Evolutionary conservation across 1,140 invertebrate genomes (phyloP), one percentile per base, ranked within the genome.

Genomic region (Thaumetopoea pityocampa): DNA sequence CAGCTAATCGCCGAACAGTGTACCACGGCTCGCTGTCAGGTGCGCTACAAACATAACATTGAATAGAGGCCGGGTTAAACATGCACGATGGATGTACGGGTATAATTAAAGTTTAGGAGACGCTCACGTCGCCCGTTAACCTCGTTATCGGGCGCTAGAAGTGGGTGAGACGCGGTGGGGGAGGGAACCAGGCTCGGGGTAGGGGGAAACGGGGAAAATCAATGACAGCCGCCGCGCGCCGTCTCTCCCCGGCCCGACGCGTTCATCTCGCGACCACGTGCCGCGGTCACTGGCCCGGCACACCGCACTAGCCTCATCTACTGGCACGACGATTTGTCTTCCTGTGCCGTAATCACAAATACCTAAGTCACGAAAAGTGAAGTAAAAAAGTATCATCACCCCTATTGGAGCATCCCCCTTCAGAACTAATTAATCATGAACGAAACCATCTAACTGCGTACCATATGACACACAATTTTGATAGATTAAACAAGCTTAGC

Each of bases 71-170:
- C 72, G 65, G 76, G 76, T 83, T 80, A 77, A 83, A 83, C 79
- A 83, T 83, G 79, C 74, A 83, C 70, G 76, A 67, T 68, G 76
- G 76, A 66, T 79, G 76, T 79, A 83, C 72, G 69, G 70, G 77
- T 81, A 76, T 83, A 81, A 84, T 84, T 84, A 84, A 81, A 84
- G 77, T 81, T 84, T 81, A 80, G 77, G 76, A 81, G 74, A 81
- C 77, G 77, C 77, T 81, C 77, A 81, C 80, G 80, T 81, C 80
- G 80, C 80, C 74, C 79, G 77, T 84, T 84, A 84, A 84, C 79
- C 79, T 84, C 79, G 79, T 84, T 84, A 84, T 84, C 79, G 77
- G 77, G 74, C 71, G 76, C 72, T 79, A 71, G 74, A 79, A 81
- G 77, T 81, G 79, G 79, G 79, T 78, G 72, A 78, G 79, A 74